Conservation (phyloP, 2,113 vertebrate species). For the Oncorhynchus kisutch region DNA sequence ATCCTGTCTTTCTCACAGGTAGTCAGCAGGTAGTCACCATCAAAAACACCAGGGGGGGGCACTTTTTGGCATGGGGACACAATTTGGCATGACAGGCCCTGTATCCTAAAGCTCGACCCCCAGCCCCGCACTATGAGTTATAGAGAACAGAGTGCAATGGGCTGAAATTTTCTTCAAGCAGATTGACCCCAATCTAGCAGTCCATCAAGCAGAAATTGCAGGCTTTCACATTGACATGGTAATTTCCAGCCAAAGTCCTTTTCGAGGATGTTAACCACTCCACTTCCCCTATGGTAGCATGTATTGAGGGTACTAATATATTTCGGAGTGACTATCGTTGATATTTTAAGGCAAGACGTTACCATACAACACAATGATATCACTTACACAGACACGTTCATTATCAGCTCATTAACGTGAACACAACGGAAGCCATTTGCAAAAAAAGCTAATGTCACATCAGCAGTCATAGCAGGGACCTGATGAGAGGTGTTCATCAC, state of each 20-base stretch:
- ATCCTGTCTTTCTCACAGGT: too few relatives aligned
- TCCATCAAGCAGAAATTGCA: constrained; percentile 1
- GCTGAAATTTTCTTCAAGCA: constrained; percentile 1
- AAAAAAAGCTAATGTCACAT: constrained; percentile 14
- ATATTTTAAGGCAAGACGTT: not conserved
- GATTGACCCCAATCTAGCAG: constrained; percentile 1
- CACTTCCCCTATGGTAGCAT: not conserved
- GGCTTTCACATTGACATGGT: constrained; percentile 15
- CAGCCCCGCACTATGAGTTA: not conserved
- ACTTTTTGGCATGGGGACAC: too few relatives aligned
- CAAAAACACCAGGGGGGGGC: too few relatives aligned
- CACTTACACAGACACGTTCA: not conserved
- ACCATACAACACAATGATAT: not conserved
- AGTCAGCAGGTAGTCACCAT: too few relatives aligned
- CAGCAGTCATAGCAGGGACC: not conserved
- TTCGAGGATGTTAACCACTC: constrained; percentile 1
- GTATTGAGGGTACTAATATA: not conserved
- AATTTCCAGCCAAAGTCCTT: not conserved
- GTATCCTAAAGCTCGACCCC: too few relatives aligned
- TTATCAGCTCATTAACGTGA: not conserved
- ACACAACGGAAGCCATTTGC: not conserved
- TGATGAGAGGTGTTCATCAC: not conserved
- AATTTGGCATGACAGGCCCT: too few relatives aligned
- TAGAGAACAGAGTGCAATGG: not conserved
- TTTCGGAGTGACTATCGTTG: not conserved